phyloP scores from a whole-genome alignment of 2,888 invertebrate genomes.

The Agonopterix alstromeriana region DNA sequence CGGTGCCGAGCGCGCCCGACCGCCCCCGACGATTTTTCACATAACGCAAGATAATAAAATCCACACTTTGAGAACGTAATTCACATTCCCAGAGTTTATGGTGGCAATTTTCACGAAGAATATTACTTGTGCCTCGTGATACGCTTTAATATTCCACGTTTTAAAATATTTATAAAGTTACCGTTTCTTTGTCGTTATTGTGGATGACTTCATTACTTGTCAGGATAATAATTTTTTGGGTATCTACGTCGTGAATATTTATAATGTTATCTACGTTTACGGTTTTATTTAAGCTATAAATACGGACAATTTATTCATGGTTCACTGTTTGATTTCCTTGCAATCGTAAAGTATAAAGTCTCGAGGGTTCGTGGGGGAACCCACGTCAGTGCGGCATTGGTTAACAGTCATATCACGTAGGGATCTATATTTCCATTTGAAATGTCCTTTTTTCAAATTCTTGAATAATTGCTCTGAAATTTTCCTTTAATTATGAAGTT shows the following conservation, averaged over 20 bases:
- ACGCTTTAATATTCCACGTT: slow-evolving; percentile 66
- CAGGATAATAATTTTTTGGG: slow-evolving; percentile 13
- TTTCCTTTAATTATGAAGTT: no score
- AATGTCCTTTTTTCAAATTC: no score
- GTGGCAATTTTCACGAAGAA: slow-evolving; percentile 59
- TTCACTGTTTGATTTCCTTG: slow-evolving; percentile 6
- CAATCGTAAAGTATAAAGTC: background rate
- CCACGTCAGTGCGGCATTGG: no score
- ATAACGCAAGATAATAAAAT: slow-evolving; percentile 61
- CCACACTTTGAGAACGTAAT: slow-evolving; percentile 63
- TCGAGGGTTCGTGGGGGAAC: no score
- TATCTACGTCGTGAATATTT: slow-evolving; percentile 2
- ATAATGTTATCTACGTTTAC: slow-evolving; percentile 1
- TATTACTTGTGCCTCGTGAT: slow-evolving; percentile 56
- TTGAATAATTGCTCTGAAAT: no score
- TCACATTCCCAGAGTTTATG: slow-evolving; percentile 62
- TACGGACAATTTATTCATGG: slow-evolving; percentile 6
- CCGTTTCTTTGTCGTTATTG: slow-evolving; percentile 32
- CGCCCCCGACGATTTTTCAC: slow-evolving; percentile 44
- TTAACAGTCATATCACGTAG: no score
- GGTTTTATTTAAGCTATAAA: slow-evolving; percentile 8
- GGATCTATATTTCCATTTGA: no score
- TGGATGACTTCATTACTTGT: slow-evolving; percentile 33
- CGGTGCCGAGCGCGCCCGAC: slow-evolving; percentile 22
- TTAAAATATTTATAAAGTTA: slow-evolving; percentile 69